A percentile compares a stretch with the other conserved stretches of the same genome.
Conservation (phyloP, 1,140 invertebrate species). For the Nymphalis io region DNA sequence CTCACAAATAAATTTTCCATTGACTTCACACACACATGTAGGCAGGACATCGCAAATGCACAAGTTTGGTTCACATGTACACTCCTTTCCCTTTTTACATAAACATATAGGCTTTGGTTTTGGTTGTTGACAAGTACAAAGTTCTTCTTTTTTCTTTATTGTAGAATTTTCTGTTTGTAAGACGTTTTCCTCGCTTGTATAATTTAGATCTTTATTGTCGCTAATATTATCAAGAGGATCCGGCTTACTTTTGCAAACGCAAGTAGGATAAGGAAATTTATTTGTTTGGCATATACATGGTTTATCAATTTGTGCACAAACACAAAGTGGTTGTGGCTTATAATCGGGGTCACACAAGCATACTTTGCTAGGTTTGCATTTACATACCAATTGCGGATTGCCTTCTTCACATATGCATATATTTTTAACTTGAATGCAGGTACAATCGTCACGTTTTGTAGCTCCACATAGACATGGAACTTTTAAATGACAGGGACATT, state of each 20-base stretch:
- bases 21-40: constrained; percentile 53
- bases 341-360: constrained; percentile 59
- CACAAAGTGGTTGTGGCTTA: constrained; percentile 51
- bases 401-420: constrained; percentile 62
- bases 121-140: constrained; percentile 61
- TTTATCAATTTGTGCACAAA: constrained; percentile 57
- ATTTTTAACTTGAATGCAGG: constrained; percentile 49
- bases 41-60: constrained; percentile 60
- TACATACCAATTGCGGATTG: constrained; percentile 49
- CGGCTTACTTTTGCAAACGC: constrained; percentile 58
- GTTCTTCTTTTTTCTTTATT: constrained; percentile 24
- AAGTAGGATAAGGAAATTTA: constrained; percentile 59
- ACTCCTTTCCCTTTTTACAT: constrained; percentile 57
- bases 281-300: constrained; percentile 58
- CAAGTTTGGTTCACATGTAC: constrained; percentile 49
- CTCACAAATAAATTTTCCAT: constrained; percentile 42
- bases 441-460: constrained; percentile 52
- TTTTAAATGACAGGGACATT: constrained; percentile 59
- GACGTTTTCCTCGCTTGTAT: constrained; percentile 23
- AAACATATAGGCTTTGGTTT: constrained; percentile 47
- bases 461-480: constrained; percentile 63
- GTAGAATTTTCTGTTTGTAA: constrained; percentile 16
- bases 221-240: constrained; percentile 7
- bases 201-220: constrained; percentile 26
- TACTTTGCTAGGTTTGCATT: constrained; percentile 51